Conservation (phyloP, 2,113 vertebrate genomes). For the Hemibagrus wyckioides region DNA sequence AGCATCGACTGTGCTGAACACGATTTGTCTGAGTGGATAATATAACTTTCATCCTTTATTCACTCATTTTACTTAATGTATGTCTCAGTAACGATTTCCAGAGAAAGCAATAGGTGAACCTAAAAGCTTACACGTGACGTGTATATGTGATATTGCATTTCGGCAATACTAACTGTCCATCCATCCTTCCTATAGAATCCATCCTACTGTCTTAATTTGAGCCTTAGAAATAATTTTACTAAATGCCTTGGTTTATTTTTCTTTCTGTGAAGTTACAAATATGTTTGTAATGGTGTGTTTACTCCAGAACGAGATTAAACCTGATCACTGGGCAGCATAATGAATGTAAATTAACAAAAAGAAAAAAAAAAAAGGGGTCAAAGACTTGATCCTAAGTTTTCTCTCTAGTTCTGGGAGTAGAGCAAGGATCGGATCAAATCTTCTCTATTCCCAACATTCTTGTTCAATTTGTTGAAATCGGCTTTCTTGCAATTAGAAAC, state of each 20-base stretch:
- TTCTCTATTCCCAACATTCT: neutral
- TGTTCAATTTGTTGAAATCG: slow-evolving; percentile 24
- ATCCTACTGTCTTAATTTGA: neutral
- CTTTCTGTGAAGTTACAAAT: slow-evolving; percentile 24
- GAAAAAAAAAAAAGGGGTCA: neutral
- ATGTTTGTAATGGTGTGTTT: slow-evolving; percentile 46
- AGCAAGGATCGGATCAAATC: neutral
- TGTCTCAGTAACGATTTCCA: slow-evolving; percentile 4
- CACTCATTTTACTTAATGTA: neutral
- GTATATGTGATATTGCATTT: slow-evolving; percentile 16
- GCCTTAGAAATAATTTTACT: neutral
- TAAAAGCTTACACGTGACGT: slow-evolving; percentile 8
- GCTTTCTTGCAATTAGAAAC: slow-evolving; percentile 40
- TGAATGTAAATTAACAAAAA: slow-evolving; percentile 61
- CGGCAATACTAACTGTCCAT: slow-evolving; percentile 25
- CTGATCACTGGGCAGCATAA: slow-evolving; percentile 63
- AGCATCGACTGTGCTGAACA: neutral
- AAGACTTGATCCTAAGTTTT: neutral
- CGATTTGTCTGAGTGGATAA: neutral
- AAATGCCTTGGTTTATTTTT: slow-evolving; percentile 31
- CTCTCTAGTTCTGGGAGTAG: neutral
- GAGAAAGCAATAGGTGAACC: slow-evolving; percentile 16
- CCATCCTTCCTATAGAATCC: slow-evolving; percentile 4
- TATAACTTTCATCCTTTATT: neutral
- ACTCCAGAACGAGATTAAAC: slow-evolving; percentile 56